Base-by-base conservation (phyloP, 2,797 vertebrate genomes). In the Lepidocolaptes lacrymiger region DNA sequence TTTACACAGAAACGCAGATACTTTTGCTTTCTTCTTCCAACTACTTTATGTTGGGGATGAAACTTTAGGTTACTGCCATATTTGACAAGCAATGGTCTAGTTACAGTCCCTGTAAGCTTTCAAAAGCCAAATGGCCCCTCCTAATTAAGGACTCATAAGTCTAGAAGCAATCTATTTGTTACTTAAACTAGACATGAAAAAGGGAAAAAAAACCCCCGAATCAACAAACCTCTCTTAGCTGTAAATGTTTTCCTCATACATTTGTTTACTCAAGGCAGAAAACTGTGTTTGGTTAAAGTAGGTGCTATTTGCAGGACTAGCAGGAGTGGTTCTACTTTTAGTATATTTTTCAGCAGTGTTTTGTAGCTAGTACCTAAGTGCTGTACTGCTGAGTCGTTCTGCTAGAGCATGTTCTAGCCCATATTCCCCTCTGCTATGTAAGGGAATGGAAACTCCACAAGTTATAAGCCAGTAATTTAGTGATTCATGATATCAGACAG, bases 211-310 rank as follows among this genome's bases (percentile, higher is more conserved):
- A 48, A 12, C 1, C 19, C 19, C 23, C 3, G 12, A 44, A 64
- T 12, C 62, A 56, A 27, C 14, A 69, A 68, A 34, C 9, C 5
- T 80, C 24, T 73, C 44, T 51, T 64, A 46, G 10, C 49, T 76
- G 39, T 69, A 81, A 2, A 30, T 56, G 52, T 82, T 91, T 89
- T n/a, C 21, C 12, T 55, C 21, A 24, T 43, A 36, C 4, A 1
- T 75, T 71, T 93, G 51, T 88, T 91, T 86, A 41, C 34, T 84
- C 34, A 52, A 92, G 58, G 62, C 49, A 82, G 71, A 87, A 87
- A 91, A 87, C 39, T 21, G 6, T 36, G 23, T 81, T 55, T 75
- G 44, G 10, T 71, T 89, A 30, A 91, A 88, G 28, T 64, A 68
- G 64, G 44, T 49, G 48, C 21, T 69, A n/a, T 81, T 61, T 92